These are phyloP conservation scores for Phlogophora meticulosa DNA, from an alignment of 2,888 invertebrate species.

Conservation along the genomic window DNA sequence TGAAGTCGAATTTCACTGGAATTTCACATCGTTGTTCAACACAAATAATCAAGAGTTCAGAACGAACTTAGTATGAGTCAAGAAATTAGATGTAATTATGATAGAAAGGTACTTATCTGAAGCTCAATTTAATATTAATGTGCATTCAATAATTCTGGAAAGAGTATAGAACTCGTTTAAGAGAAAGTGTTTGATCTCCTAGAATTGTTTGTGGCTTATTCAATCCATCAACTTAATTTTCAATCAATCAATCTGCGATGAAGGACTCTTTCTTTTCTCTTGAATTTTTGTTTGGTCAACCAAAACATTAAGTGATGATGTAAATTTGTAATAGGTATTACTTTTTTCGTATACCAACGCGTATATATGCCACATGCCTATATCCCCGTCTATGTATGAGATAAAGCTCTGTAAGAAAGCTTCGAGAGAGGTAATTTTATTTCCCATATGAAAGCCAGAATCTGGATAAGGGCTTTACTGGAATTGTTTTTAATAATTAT, in stretches of 20 bases:
- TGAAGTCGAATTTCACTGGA: conserved; percentile 44
- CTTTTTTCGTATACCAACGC: too few relatives aligned
- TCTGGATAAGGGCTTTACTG: conserved; percentile 68
- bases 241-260: conserved; percentile 2
- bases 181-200: conserved; percentile 29
- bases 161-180: conserved; percentile 18
- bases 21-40: conserved; percentile 29
- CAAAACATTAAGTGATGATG: background rate
- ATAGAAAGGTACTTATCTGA: conserved; percentile 34
- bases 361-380: background rate
- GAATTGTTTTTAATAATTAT: conserved; percentile 83
- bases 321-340: background rate
- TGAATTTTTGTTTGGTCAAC: background rate
- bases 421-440: conserved; percentile 53
- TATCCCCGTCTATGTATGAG: conserved; percentile 9
- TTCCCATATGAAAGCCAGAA: conserved; percentile 62
- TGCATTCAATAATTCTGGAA: conserved; percentile 28
- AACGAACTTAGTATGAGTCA: conserved; percentile 28
- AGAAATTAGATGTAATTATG: conserved; percentile 46
- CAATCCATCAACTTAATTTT: conserved; percentile 12
- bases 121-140: conserved; percentile 24
- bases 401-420: conserved; percentile 32
- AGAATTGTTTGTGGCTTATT: conserved; percentile 24
- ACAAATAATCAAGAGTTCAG: conserved; percentile 18
- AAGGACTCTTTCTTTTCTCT: background rate